Evolutionary conservation across 2,888 invertebrate species (phyloP), one percentile per base, ranked within the genome.

Genomic region (Mythimna ferrago): DNA sequence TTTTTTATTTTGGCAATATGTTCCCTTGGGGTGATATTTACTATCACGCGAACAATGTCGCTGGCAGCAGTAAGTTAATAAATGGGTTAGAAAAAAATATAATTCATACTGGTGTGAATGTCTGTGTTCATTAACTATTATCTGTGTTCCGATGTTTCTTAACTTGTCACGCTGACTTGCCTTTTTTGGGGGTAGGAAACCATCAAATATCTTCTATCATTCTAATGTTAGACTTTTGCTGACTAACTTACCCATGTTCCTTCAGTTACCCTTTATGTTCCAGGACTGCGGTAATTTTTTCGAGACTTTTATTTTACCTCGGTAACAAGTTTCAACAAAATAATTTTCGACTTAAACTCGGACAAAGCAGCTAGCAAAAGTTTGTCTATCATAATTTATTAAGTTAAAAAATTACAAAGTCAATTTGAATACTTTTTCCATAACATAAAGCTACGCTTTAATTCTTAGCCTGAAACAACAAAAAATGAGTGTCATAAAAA

Each of bases 401-500:
- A 5, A 38, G 14, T 60, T 41, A 14, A 61, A 60, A 61, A 14
- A 26, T 56, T 56, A 56, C 1, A 26, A 41, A 61, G 60, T 41
- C 60, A 21, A 21, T 21, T 41, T 14, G 6, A 14, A 61, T 61
- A 6, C 38, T 61, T n/a, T 56, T 58, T 19, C 35, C 58, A 35
- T 58, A 58, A 35, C 41, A 41, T 21, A 14, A 41, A 21, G 21
- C 60, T 21, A 60, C n/a, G n/a, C 11, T n/a, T 53, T 6, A 0
- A 16, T 4, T 38, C 26, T 41, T 5, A 21, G 19, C 3, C 6
- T 53, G 16, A 54, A 65, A 41, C 4, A 54, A 35, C 9, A 54
- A n/a, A 44, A 71, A 26, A 56, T 9, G 6, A 3, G 38, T 62
- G 21, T 32, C 38, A 19, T 62, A 41, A 61, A 60, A 73, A 68